Evolutionary conservation across 2,888 invertebrate genomes (phyloP).

Genomic region (Camptogramma bilineatum): DNA sequence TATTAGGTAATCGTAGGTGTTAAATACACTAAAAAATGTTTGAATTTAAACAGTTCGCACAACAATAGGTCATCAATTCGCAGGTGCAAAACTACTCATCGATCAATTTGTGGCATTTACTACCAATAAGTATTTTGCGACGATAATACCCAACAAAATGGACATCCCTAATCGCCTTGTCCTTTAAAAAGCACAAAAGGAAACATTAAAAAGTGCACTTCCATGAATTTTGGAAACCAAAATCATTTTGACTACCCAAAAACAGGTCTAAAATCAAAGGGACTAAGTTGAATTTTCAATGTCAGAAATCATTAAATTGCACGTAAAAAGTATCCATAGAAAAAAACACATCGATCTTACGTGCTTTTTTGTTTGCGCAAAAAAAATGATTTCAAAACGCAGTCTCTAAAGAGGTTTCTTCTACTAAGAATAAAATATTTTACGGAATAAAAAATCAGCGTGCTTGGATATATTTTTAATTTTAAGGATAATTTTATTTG

Average conservation of each 20-base stretch:
- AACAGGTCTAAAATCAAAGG: slow-evolving; percentile 10
- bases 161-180: slow-evolving; percentile 80
- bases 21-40: background rate
- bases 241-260: slow-evolving; percentile 4
- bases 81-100: slow-evolving; percentile 73
- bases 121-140: slow-evolving; percentile 54
- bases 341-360: slow-evolving; percentile 75
- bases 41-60: background rate
- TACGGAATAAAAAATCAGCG: background rate
- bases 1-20: too few species aligned
- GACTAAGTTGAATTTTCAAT: slow-evolving; percentile 47
- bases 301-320: background rate
- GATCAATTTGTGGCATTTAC: slow-evolving; percentile 78
- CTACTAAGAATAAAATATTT: background rate
- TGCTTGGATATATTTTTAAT: too few species aligned
- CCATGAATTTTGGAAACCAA: slow-evolving; percentile 44
- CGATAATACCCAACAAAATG: slow-evolving; percentile 74
- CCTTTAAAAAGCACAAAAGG: slow-evolving; percentile 74
- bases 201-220: slow-evolving; percentile 59
- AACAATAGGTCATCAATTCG: slow-evolving; percentile 38
- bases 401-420: background rate
- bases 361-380: slow-evolving; percentile 58
- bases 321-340: slow-evolving; percentile 36
- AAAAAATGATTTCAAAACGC: slow-evolving; percentile 28
- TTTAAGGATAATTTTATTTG: too few species aligned